Conservation (phyloP, 2,888 invertebrate genomes). For the Yponomeuta cagnagella region DNA sequence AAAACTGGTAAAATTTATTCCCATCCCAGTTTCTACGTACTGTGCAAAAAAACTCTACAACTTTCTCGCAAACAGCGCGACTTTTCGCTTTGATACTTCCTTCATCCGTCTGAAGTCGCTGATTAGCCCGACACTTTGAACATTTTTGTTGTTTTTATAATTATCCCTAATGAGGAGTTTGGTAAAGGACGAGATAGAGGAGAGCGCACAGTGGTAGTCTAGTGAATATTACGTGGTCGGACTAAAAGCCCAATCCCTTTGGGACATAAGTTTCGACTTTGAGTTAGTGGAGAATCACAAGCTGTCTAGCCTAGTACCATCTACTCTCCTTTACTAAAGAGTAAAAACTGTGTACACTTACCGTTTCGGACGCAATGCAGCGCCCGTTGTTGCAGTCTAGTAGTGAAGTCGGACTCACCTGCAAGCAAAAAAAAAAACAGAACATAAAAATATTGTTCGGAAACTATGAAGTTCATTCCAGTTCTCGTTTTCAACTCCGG, state of each 20-base stretch:
- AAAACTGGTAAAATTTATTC: constrained; percentile 27
- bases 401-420: constrained; percentile 76
- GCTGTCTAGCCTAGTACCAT: neutral
- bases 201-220: neutral
- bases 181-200: neutral
- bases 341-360: constrained; percentile 38
- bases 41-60: constrained; percentile 3
- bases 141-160: constrained; percentile 36
- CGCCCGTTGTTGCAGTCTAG: constrained; percentile 75
- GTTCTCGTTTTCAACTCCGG: neutral
- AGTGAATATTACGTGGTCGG: neutral
- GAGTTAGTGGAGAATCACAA: neutral
- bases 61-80: constrained; percentile 13
- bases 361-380: constrained; percentile 73
- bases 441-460: constrained; percentile 24
- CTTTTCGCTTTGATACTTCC: constrained; percentile 54
- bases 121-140: constrained; percentile 46
- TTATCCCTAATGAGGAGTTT: neutral
- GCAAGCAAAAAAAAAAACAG: constrained; percentile 38
- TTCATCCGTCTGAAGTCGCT: constrained; percentile 54
- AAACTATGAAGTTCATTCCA: constrained; percentile 10
- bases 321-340: neutral
- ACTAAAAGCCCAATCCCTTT: neutral
- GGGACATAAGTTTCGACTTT: neutral
- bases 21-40: constrained; percentile 1